A percentile compares a stretch with the other conserved stretches of the same genome.
Conservation (phyloP, 2,797 vertebrate species). For the Thunnus albacares region DNA sequence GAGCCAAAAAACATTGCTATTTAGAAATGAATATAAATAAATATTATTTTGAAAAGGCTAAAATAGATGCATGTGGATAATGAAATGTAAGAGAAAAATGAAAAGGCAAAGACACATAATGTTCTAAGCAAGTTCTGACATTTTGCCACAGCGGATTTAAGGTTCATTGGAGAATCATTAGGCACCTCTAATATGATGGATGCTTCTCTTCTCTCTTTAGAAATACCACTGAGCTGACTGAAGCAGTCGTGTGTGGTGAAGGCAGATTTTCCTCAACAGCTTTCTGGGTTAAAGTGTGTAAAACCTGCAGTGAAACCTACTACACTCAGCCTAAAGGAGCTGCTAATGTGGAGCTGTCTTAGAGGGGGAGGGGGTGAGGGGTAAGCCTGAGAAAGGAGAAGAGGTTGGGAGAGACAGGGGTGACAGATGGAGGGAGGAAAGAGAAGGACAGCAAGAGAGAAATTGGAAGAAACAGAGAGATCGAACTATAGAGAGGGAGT, state of each 20-base stretch:
- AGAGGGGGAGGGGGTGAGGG: neutral
- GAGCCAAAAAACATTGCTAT: neutral
- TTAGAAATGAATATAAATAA: neutral
- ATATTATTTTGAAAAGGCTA: neutral
- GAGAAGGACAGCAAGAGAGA: slow-evolving; percentile 24
- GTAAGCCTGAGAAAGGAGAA: slow-evolving; percentile 6
- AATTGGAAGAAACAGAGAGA: slow-evolving; percentile 43
- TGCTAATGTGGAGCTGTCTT: slow-evolving; percentile 17
- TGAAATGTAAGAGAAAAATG: neutral
- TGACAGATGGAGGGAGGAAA: slow-evolving; percentile 54
- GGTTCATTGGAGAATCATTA: slow-evolving; percentile 29
- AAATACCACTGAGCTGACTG: neutral
- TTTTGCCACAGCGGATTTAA: slow-evolving; percentile 17
- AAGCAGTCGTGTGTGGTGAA: neutral
- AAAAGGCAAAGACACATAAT: neutral
- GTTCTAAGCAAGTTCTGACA: slow-evolving; percentile 2
- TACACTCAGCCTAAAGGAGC: slow-evolving; percentile 30
- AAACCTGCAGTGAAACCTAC: slow-evolving; percentile 34
- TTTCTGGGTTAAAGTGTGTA: slow-evolving; percentile 39
- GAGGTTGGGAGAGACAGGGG: slow-evolving; percentile 31
- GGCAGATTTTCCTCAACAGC: slow-evolving; percentile 34
- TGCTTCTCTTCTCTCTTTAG: slow-evolving; percentile 14
- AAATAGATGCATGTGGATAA: neutral
- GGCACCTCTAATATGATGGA: slow-evolving; percentile 30
- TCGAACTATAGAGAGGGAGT: slow-evolving; percentile 28